These are phyloP conservation scores for Cryptocephalus primarius DNA, from an alignment of 2,888 invertebrate genomes.

Conservation along the genomic window DNA sequence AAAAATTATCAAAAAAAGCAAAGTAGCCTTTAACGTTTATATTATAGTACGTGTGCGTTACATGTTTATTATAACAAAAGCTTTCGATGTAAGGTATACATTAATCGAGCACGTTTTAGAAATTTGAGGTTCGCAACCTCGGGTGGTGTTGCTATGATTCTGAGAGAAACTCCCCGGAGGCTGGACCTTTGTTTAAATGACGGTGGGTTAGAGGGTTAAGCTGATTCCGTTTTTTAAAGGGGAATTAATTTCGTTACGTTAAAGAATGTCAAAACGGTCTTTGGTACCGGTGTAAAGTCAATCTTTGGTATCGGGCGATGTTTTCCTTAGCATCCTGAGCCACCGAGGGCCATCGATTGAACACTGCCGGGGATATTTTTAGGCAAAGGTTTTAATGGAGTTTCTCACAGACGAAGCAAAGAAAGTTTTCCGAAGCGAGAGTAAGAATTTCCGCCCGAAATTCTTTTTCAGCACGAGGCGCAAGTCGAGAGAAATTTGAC, in stretches of 20 bases:
- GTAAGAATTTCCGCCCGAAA: no score
- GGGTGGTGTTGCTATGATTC: slow-evolving; percentile 11
- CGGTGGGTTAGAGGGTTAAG: slow-evolving; percentile 1
- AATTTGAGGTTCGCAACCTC: slow-evolving; percentile 13
- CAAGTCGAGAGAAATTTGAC: no score
- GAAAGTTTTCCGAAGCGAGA: no score
- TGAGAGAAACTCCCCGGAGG: slow-evolving; percentile 26
- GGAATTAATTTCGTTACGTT: no score
- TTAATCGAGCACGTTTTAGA: slow-evolving; percentile 15
- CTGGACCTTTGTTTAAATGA: slow-evolving; percentile 31
- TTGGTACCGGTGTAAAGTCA: slow-evolving; percentile 18
- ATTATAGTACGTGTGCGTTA: slow-evolving; percentile 25
- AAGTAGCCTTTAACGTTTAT: slow-evolving; percentile 16
- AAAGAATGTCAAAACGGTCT: no score
- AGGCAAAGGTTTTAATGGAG: slow-evolving; percentile 26
- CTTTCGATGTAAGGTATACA: slow-evolving; percentile 22
- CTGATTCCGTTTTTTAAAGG: no score
- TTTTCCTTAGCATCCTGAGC: slow-evolving; percentile 29
- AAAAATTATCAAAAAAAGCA: slow-evolving; percentile 16
- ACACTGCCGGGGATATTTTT: slow-evolving; percentile 17
- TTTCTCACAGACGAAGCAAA: slow-evolving; percentile 11
- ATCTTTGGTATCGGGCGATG: slow-evolving; percentile 33
- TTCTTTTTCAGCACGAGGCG: no score
- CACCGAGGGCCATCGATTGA: slow-evolving; percentile 30
- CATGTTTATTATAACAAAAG: slow-evolving; percentile 21